A percentile compares a stretch with the other conserved stretches of the same genome.
Conservation (phyloP, 2,797 vertebrate species). For the Girardinus metallicus region DNA sequence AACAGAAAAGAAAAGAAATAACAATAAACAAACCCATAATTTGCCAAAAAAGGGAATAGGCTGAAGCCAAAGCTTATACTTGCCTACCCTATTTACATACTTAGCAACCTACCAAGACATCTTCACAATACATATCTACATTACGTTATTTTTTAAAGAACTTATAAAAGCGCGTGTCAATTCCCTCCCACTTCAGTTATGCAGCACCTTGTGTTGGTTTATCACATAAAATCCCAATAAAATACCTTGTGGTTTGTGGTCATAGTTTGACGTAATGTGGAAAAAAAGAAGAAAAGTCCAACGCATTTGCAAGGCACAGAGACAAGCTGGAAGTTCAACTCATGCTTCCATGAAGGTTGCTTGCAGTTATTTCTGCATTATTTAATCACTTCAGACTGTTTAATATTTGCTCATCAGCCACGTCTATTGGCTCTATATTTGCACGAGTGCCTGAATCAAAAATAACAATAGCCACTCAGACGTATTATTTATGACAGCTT, state of each 20-base stretch:
- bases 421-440: neutral
- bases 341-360: neutral
- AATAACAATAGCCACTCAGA: neutral
- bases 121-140: too few species aligned
- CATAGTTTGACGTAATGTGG: neutral
- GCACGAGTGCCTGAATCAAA: neutral
- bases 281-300: neutral
- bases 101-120: too few species aligned
- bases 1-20: too few species aligned
- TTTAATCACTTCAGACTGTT: neutral
- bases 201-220: neutral
- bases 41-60: too few species aligned
- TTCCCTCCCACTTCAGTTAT: neutral
- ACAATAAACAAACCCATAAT: too few species aligned
- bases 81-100: too few species aligned
- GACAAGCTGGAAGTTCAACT: slow-evolving; percentile 1
- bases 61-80: too few species aligned
- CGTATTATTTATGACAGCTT: neutral
- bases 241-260: neutral
- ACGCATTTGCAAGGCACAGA: neutral
- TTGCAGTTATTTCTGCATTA: neutral
- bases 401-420: slow-evolving; percentile 7
- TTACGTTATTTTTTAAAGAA: neutral
- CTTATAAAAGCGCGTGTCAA: neutral
- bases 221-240: neutral